These are phyloP conservation scores for Zaprionus taronus DNA, from an alignment of 1,140 invertebrate species.

Conservation along the genomic window DNA sequence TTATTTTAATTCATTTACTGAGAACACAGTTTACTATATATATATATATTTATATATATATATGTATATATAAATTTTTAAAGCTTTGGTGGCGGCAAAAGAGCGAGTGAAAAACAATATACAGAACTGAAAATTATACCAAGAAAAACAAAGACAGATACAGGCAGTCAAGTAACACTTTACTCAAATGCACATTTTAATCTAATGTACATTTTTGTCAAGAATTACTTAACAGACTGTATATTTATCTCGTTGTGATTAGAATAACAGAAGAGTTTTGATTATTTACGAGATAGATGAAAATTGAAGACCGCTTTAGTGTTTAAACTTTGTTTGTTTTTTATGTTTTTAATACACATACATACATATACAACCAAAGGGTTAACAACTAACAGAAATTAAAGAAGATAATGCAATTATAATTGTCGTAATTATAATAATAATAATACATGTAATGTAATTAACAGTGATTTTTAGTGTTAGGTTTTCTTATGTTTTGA, in stretches of 20 bases:
- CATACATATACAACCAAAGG: slow-evolving; percentile 73
- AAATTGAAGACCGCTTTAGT: slow-evolving; percentile 73
- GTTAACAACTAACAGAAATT: slow-evolving; percentile 60
- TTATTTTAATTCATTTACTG: slow-evolving; percentile 54
- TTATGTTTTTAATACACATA: slow-evolving; percentile 63
- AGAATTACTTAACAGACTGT: neutral
- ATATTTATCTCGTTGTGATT: slow-evolving; percentile 7
- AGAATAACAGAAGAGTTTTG: neutral
- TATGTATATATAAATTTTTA: slow-evolving; percentile 75
- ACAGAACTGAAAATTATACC: slow-evolving; percentile 19
- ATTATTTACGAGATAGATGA: slow-evolving; percentile 36
- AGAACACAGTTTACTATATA: slow-evolving; percentile 79
- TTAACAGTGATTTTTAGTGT: slow-evolving; percentile 57
- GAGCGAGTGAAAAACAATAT: slow-evolving; percentile 38
- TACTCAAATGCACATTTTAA: too few species aligned
- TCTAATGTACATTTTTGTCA: too few species aligned
- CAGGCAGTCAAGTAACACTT: too few species aligned
- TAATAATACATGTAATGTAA: slow-evolving; percentile 29
- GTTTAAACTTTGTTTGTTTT: slow-evolving; percentile 40
- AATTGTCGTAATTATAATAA: slow-evolving; percentile 7
- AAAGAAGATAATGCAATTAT: slow-evolving; percentile 1
- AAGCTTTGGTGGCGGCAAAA: slow-evolving; percentile 79
- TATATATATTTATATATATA: slow-evolving; percentile 50
- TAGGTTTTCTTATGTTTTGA: slow-evolving; percentile 31
- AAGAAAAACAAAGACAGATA: slow-evolving; percentile 21